Evolutionary conservation across 1,140 invertebrate species (phyloP).

Genomic region (Drosophila kikkawai): DNA sequence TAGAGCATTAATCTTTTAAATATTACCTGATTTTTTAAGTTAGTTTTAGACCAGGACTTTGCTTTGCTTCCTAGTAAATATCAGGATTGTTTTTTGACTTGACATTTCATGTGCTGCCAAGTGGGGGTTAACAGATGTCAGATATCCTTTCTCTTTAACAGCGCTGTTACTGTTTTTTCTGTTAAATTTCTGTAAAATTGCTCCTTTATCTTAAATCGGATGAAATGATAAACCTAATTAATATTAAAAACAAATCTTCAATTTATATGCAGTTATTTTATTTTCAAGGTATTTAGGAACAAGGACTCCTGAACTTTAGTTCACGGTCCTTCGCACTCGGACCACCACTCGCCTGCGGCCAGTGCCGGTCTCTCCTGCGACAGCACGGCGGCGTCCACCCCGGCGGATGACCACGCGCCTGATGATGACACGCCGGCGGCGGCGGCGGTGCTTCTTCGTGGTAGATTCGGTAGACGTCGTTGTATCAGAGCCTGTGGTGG

Average conservation of each 20-base stretch:
- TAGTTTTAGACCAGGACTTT: neutral
- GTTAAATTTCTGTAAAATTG: too few species aligned
- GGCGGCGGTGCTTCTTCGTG: constrained; percentile 5
- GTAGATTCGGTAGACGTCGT: neutral
- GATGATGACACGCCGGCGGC: constrained; percentile 36
- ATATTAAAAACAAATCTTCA: neutral
- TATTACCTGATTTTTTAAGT: neutral
- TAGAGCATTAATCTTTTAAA: neutral
- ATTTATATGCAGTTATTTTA: neutral
- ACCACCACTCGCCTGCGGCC: constrained; percentile 18
- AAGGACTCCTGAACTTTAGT: constrained; percentile 1
- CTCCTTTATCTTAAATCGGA: too few species aligned
- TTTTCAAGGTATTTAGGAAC: neutral
- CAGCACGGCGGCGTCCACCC: neutral
- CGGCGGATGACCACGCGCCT: constrained; percentile 26
- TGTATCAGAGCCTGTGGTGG: constrained; percentile 8
- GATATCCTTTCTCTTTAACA: neutral
- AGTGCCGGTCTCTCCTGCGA: neutral
- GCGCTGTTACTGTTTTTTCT: neutral
- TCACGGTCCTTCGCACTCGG: constrained; percentile 33
- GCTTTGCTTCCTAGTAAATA: neutral
- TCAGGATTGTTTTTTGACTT: neutral
- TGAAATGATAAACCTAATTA: too few species aligned
- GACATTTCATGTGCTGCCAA: constrained; percentile 9
- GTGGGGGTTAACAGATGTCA: neutral